phyloP scores from a whole-genome alignment of 2,113 vertebrate species.

The Hylia prasina region DNA sequence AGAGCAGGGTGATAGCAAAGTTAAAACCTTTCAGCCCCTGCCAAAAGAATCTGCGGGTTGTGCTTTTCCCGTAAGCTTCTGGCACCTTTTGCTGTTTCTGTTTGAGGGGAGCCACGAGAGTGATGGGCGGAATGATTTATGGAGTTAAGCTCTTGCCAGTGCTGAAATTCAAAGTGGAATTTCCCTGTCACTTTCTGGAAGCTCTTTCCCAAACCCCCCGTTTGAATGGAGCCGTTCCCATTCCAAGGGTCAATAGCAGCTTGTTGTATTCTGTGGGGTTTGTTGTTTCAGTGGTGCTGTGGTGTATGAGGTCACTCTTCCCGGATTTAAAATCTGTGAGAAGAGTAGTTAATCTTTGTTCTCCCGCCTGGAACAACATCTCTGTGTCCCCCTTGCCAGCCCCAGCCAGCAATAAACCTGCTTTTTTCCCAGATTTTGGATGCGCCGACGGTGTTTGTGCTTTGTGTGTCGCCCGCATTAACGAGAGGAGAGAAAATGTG shows the following conservation, averaged over 20 bases:
- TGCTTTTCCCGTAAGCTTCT: background rate
- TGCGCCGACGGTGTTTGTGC: background rate
- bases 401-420: background rate
- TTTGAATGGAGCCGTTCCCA: background rate
- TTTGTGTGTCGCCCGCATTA: background rate
- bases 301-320: conserved; percentile 13
- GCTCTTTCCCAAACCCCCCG: background rate
- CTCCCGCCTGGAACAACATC: background rate
- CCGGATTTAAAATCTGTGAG: background rate
- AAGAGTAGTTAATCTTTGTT: background rate
- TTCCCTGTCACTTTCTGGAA: background rate
- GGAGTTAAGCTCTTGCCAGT: background rate
- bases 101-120: background rate
- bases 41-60: background rate
- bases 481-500: background rate
- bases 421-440: background rate
- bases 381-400: background rate
- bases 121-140: accelerated
- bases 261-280: background rate
- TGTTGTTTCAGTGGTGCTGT: background rate
- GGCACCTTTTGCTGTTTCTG: background rate
- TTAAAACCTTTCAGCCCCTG: background rate
- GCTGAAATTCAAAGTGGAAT: background rate
- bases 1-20: accelerated
- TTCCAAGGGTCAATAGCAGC: background rate